Evolutionary conservation across 2,888 invertebrate species (phyloP).

Genomic region (Heliconius aoede): DNA sequence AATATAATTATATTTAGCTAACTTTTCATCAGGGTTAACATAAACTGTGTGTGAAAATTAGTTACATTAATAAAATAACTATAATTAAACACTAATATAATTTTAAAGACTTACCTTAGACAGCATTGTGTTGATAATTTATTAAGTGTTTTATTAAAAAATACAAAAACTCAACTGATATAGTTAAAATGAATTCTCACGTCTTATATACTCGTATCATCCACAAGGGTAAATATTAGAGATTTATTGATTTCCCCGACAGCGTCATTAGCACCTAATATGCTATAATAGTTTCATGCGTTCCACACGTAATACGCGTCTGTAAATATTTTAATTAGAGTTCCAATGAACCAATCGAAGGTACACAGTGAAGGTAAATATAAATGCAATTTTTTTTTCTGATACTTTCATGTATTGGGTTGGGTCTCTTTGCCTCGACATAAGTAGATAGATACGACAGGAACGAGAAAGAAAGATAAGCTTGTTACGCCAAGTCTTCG

Average conservation of each 20-base stretch:
- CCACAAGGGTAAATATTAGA: constrained; percentile 17
- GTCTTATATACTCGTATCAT: constrained; percentile 25
- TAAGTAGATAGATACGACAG: too few relatives aligned
- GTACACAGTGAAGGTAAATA: not conserved
- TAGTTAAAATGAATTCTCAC: not conserved
- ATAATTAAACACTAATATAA: not conserved
- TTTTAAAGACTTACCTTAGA: constrained; percentile 24
- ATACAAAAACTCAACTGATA: constrained; percentile 21
- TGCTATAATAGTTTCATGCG: not conserved
- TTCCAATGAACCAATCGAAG: not conserved
- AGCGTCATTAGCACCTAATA: constrained; percentile 1
- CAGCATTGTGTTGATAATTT: constrained; percentile 13
- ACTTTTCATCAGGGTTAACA: too few relatives aligned
- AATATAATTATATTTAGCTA: too few relatives aligned
- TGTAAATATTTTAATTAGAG: not conserved
- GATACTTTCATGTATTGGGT: not conserved
- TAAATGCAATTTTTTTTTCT: not conserved
- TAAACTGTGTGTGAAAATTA: too few relatives aligned
- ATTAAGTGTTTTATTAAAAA: not conserved
- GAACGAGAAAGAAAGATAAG: too few relatives aligned
- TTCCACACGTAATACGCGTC: constrained; percentile 15
- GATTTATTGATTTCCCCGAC: constrained; percentile 27
- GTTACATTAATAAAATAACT: not conserved
- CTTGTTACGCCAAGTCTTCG: too few relatives aligned
- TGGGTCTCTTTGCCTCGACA: too few relatives aligned